Evolutionary conservation across 2,797 vertebrate species (phyloP), one percentile per base, ranked within the genome.

Genomic region (Syngnathus rostellatus): DNA sequence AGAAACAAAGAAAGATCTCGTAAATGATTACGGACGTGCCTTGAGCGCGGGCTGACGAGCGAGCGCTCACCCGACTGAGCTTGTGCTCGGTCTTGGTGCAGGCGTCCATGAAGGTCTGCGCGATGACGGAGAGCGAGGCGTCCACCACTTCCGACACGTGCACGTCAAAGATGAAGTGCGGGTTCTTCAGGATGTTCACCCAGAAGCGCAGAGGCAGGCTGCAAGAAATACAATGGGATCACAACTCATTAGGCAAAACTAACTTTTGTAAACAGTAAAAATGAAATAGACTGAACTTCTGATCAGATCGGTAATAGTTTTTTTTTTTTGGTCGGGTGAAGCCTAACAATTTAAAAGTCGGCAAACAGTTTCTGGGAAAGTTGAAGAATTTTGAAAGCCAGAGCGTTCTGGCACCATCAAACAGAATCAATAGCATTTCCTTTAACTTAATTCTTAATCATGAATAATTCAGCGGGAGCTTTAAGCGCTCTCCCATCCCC

Each of bases 101-200:
- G 80, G 97, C 96, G 48, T 99, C 97, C 97, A 99, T 99, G 90
- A 99, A 98, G 76, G 96, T 99, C 92, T 99, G 97, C 46, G 97
- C 97, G n/a, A 99, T 96, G 85, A 99, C 97, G 0, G 96, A 98
- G 84, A 99, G 90, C 40, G 96, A 97, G 64, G 96, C 95, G 54
- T 99, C 97, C 74, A 98, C 95, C 80, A 99, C 95, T 87, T 99
- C 96, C 0, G 94, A 93, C 84, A 98, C 96, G 0, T 99, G 96
- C 71, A 98, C 95, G 9, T 98, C 96, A 0, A 98, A 98, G 85
- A 92, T 98, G 89, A 99, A 99, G 77, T 99, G 96, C 0, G 97
- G 97, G 79, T 98, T 99, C 91, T 99, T 99, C 80, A 99, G 89
- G 76, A 99, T 98, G 89, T 98, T 99, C 78, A 98, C 97, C 97